Base-by-base conservation (phyloP, 2,888 invertebrate species). In the Diarsia mendica region DNA sequence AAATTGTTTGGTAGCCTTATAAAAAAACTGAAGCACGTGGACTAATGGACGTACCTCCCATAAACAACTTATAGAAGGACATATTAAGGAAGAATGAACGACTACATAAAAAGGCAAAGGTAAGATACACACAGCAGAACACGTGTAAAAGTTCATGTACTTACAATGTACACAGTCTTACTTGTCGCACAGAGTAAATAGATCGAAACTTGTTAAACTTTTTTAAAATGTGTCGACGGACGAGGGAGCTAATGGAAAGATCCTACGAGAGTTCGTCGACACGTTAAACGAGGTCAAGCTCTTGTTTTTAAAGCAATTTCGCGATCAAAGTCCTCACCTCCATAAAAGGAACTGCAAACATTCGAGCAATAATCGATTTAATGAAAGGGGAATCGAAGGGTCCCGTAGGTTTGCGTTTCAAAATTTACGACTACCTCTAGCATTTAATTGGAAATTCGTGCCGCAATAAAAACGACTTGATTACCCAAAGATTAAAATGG, bases 371-470 rank as follows among this genome's bases (percentile, higher is more conserved):
- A 94, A 95, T 95, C 93, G 94, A 94, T 94, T 94, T 94, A 95
- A 95, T 94, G 94, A 95, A 95, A 95, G 92, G 92, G 93, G 93
- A 93, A 93, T 94, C 92, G 94, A 93, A 93, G 92, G 93, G 93
- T 89, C 89, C 91, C 88, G 90, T 90, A 93, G 91, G 94, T 94
- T 94, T 92, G 92, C 93, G 89, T 92, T 93, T 92, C 93, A 88
- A 92, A 95, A 95, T 95, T 95, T 95, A 95, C 94, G 94, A 93
- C 92, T 90, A 91, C 91, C 91, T 93, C 92, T 91, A 93, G 91
- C 92, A 90, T 95, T 95, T 95, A 95, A 95, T 95, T 95, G 95
- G 93, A 93, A 92, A 91, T 93, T 94, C 92, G 93, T 93, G 93
- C 92, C 90, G 93, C 92, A 93, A 94, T 95, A 95, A 95, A 95